Evolutionary conservation across 1,140 invertebrate species (phyloP), one percentile per base, ranked within the genome.

Genomic region (Bicyclus anynana): DNA sequence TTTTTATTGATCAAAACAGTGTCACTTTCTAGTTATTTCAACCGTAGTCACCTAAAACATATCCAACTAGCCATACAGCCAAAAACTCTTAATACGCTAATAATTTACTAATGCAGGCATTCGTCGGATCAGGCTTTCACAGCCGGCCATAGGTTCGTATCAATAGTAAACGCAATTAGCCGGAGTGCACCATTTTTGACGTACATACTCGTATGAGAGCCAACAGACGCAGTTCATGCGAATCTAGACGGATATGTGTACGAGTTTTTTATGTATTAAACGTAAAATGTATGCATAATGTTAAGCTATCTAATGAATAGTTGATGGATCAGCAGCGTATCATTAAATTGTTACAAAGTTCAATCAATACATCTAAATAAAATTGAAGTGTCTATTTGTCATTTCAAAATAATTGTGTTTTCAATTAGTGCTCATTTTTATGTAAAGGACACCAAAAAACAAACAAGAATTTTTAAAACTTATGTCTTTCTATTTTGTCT

Each of bases 101-200:
- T 72, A 69, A 69, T 72, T 72, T 67, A 61, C 70, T 73, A 73
- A 73, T 73, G 70, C 52, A 69, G 59, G 62, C 54, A 60, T 60
- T 52, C 53, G 59, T 56, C 59, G 57, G 55, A 33, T n/a, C 44
- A 20, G 50, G 50, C 56, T 64, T 73, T 73, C 65, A 71, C 65
- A 48, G 20, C 38, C 44, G 62, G 60, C 65, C 67, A 69, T 76
- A 76, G 72, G 69, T 65, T 56, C 53, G 74, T 72, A 79, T 85
- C 82, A 84, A 85, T 81, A 72, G 70, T 72, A 74, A 80, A 84
- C 71, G 82, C 84, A 87, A 87, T 87, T 87, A 87, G 79, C 81
- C 77, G 69, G 80, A 87, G 84, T 87, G 84, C 79, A 78, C 62
- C 77, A 77, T 85, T 87, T 87, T 87, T 87, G 82, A 87, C 79